Base-by-base conservation (phyloP, 2,888 invertebrate species). In the Aspidiotus rigidus region DNA sequence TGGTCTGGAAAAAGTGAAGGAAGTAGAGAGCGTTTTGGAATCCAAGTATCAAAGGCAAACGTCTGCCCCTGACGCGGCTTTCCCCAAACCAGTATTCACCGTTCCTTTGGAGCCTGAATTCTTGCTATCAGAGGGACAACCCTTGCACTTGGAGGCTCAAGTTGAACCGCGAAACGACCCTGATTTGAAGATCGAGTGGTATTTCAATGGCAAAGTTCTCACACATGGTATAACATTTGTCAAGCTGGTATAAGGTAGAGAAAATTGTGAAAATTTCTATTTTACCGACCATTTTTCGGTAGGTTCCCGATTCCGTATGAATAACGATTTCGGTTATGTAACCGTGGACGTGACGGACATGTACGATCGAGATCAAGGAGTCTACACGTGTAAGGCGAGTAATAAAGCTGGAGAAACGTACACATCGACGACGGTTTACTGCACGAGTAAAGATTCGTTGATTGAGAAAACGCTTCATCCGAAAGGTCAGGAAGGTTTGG, bases 321-420 rank as follows among this genome's bases (percentile, higher is more conserved):
- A 90, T 1, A 90, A 88, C 76, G 98, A 99, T 77, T 97, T 97
- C 78, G 98, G 98, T 66, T 97, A 93, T 77, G 96, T 96, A 7
- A 93, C 93, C 6, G 82, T 99, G 74, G 96, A 97, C 78, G 82
- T 98, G 64, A 89, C 86, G 28, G 94, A 95, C 77, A 90, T 91
- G 0, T 93, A 94, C 77, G 92, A 92, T 76, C 85, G 94, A 75
- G 96, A 96, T 78, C 93, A 93, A 78, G 95, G 96, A 72, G 89
- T 93, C 74, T 93, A 93, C 77, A 93, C 93, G 0, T 92, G 92
- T 79, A 91, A 93, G 76, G 93, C 93, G 13, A 89, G 84, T 74
- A 94, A 94, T 76, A 88, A 86, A 77, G 83, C 85, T 72, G 94
- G 94, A 13, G 94, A 94, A 81, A 93, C 93, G 1, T 93, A 93